Percentiles rank a stretch among this genome's conserved stretches.
phyloP scores from a whole-genome alignment of 2,113 vertebrate genomes.

The Tympanuchus pallidicinctus region DNA sequence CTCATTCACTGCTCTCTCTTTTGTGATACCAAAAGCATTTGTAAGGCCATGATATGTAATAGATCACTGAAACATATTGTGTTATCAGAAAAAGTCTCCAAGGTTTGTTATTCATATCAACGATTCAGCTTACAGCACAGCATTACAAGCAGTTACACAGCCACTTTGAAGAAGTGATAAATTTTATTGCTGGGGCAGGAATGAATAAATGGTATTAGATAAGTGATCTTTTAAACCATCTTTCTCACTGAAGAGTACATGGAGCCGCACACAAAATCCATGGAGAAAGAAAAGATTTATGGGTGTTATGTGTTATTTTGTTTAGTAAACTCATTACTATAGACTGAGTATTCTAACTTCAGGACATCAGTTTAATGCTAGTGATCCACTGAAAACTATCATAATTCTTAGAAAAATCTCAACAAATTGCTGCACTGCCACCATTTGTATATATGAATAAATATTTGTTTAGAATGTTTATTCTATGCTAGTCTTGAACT shows the following conservation, averaged over 20 bases:
- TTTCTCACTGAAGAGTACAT: not conserved
- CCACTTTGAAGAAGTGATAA: not conserved
- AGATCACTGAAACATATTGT: not conserved
- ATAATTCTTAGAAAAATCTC: not conserved
- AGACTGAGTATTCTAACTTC: not conserved
- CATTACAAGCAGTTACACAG: not conserved
- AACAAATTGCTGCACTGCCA: not conserved
- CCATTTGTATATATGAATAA: not conserved
- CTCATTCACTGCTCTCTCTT: slow-evolving; percentile 4
- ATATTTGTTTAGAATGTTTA: too few relatives aligned
- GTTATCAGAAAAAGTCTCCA: slow-evolving; percentile 2
- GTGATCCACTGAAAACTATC: not conserved
- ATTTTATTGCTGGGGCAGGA: not conserved
- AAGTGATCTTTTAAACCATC: not conserved
- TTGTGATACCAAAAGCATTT: slow-evolving; percentile 20
- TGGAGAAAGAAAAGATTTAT: not conserved
- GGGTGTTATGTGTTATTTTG: not conserved
- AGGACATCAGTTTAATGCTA: not conserved
- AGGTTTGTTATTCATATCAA: not conserved
- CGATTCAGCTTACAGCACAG: not conserved
- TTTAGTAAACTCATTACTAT: not conserved
- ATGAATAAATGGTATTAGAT: not conserved
- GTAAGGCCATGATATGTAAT: not conserved
- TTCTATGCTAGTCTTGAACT: too few relatives aligned
- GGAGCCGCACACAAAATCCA: not conserved